These are phyloP conservation scores for Lithobates pipiens DNA, from an alignment of 2,797 vertebrate genomes.

Conservation along the genomic window DNA sequence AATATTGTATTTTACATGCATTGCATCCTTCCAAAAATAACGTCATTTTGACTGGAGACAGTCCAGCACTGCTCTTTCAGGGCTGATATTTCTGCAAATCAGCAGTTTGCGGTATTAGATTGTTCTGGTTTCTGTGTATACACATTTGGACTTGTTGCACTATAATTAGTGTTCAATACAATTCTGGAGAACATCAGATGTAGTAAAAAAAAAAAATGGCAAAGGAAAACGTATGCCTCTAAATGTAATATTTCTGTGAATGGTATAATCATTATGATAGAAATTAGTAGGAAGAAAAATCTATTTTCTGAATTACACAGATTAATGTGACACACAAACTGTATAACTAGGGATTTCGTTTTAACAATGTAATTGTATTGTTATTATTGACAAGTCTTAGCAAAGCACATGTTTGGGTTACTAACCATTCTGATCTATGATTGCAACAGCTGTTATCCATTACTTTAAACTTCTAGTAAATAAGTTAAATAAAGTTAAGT, in stretches of 20 bases:
- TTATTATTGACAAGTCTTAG: not conserved
- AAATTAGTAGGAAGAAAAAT: not conserved
- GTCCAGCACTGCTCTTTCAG: conserved; percentile 25
- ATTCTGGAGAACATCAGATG: not conserved
- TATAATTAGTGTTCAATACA: not conserved
- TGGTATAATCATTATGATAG: not conserved
- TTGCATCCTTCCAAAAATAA: conserved; percentile 35
- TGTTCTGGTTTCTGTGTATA: conserved; percentile 27
- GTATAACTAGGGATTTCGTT: not conserved
- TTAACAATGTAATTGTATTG: not conserved
- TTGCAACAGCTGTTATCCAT: not conserved
- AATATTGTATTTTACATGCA: conserved; percentile 18
- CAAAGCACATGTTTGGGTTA: not conserved
- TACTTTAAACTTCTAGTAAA: not conserved
- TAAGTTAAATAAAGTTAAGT: no score
- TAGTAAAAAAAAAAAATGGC: no score
- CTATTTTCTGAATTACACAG: no score
- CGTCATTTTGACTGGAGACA: conserved; percentile 27
- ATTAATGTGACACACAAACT: not conserved
- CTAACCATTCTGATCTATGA: not conserved
- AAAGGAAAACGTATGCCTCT: not conserved
- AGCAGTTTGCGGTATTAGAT: conserved; percentile 24
- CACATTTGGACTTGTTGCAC: conserved; percentile 2
- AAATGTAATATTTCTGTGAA: not conserved
- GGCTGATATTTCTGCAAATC: conserved; percentile 32